Percentiles rank a stretch among this genome's conserved stretches.
phyloP scores from a whole-genome alignment of 1,140 invertebrate genomes.

The Hermetia illucens region DNA sequence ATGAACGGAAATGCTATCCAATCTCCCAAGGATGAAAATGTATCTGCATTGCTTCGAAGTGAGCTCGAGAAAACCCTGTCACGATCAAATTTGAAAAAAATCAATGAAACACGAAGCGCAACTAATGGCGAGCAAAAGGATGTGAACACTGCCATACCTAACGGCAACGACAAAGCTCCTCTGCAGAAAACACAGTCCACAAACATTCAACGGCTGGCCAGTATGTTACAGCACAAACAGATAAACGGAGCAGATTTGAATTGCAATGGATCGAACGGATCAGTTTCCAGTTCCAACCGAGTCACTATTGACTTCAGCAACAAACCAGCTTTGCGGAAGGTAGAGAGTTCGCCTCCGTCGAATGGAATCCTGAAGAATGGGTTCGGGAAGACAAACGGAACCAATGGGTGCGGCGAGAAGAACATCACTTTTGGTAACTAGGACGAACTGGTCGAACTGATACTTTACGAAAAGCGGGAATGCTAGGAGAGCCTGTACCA shows the following conservation, averaged over 20 bases:
- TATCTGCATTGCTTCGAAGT: slow-evolving; percentile 49
- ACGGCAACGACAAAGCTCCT: not conserved
- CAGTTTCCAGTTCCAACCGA: not conserved
- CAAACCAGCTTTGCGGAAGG: slow-evolving; percentile 2
- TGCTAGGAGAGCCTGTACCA: too few relatives aligned
- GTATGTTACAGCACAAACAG: slow-evolving; percentile 1
- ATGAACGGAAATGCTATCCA: slow-evolving; percentile 18
- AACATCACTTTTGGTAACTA: slow-evolving; percentile 26
- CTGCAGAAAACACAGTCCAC: not conserved
- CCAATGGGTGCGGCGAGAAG: slow-evolving; percentile 15
- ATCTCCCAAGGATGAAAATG: slow-evolving; percentile 19
- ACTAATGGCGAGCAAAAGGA: not conserved
- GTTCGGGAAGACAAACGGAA: slow-evolving; percentile 2
- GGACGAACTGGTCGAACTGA: too few relatives aligned
- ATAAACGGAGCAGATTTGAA: not conserved
- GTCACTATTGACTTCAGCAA: slow-evolving; percentile 2
- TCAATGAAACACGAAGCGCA: slow-evolving; percentile 3
- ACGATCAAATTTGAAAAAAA: slow-evolving; percentile 44
- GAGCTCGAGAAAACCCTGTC: slow-evolving; percentile 57
- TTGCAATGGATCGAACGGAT: not conserved
- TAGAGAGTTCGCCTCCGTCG: not conserved
- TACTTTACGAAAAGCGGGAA: too few relatives aligned
- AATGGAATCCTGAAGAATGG: slow-evolving; percentile 27
- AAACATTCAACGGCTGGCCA: not conserved
- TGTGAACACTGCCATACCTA: not conserved